A percentile compares a stretch with the other conserved stretches of the same genome.
phyloP scores from a whole-genome alignment of 2,113 vertebrate species.

The Boulengeromyrus knoepffleri region DNA sequence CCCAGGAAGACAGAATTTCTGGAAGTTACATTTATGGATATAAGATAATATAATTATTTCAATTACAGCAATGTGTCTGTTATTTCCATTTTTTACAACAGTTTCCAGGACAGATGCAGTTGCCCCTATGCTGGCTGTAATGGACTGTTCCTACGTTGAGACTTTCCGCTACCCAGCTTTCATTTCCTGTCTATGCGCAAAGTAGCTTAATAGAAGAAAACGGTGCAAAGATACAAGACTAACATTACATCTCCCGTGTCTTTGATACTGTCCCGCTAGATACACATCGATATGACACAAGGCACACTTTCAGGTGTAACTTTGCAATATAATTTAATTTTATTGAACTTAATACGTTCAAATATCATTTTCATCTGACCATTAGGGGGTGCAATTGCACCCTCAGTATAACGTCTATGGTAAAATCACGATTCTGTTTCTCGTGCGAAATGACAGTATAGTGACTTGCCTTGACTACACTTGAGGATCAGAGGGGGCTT shows the following conservation, averaged over 20 bases:
- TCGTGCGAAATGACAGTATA: not conserved
- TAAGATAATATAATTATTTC: not conserved
- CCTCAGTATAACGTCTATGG: not conserved
- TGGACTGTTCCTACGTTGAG: not conserved
- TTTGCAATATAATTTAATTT: not conserved
- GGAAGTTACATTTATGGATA: not conserved
- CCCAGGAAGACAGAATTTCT: not conserved
- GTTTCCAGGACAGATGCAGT: not conserved
- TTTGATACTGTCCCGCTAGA: not conserved
- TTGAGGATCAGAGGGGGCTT: not conserved
- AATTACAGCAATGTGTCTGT: not conserved
- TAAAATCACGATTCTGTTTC: not conserved
- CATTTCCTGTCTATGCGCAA: not conserved
- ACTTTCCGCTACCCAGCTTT: not conserved
- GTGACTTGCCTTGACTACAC: not conserved
- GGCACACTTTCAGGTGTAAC: not conserved
- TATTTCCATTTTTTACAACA: not conserved
- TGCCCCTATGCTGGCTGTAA: not conserved
- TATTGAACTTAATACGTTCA: not conserved
- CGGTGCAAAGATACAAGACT: not conserved
- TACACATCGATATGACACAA: not conserved
- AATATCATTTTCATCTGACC: not conserved
- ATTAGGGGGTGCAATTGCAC: not conserved
- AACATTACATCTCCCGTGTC: not conserved
- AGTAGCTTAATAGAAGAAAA: not conserved